phyloP scores from a whole-genome alignment of 2,797 vertebrate species.

The Tangara arthus region DNA sequence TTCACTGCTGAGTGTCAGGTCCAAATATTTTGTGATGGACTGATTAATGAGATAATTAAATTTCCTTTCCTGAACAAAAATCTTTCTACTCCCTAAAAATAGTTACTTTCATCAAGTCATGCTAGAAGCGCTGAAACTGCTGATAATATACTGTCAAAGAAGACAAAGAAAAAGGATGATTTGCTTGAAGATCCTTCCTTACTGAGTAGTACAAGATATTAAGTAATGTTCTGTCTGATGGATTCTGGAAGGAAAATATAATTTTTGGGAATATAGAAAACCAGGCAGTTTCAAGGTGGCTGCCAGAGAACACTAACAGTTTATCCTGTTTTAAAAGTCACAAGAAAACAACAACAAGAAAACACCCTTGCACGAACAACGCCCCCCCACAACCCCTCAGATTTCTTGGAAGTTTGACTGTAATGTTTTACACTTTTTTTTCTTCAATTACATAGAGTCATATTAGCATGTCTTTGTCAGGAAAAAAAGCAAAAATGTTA shows the following conservation, averaged over 20 bases:
- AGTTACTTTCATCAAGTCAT: neutral
- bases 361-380: fast-evolving
- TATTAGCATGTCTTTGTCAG: neutral
- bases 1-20: neutral
- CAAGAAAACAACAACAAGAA: neutral
- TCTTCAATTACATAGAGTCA: neutral
- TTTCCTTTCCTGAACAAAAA: neutral
- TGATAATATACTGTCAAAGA: neutral
- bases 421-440: neutral
- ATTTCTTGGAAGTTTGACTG: neutral
- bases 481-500: neutral
- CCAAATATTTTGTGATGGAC: neutral
- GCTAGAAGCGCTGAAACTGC: neutral
- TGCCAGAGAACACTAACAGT: neutral
- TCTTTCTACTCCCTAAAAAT: constrained; percentile 9
- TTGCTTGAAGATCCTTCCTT: neutral
- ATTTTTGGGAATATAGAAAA: neutral
- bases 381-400: fast-evolving
- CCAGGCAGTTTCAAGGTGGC: neutral
- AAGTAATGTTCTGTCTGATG: neutral
- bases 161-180: neutral
- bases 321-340: neutral
- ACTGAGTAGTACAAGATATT: neutral
- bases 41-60: constrained; percentile 19
- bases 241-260: neutral